Evolutionary conservation across 2,113 vertebrate genomes (phyloP).

Genomic region (Pungitius pungitius): DNA sequence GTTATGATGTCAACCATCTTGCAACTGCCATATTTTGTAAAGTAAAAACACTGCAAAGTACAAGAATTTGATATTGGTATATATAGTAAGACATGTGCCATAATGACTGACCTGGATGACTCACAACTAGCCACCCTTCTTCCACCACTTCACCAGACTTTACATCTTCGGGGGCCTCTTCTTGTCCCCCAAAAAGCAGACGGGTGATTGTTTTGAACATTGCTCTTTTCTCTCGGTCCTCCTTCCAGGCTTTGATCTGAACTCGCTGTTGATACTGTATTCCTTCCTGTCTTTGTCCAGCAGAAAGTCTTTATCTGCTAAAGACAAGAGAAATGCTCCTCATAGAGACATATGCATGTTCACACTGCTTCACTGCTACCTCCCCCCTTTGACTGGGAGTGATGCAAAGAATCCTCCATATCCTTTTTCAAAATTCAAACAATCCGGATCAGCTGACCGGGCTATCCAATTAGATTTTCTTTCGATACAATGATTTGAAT

Average conservation of each 20-base stretch:
- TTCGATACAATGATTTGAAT: constrained; percentile 29
- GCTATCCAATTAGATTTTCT: constrained; percentile 47
- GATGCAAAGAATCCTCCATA: constrained; percentile 2
- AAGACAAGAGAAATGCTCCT: background rate
- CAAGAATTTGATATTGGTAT: background rate
- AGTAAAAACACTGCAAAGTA: background rate
- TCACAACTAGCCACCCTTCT: constrained; percentile 92
- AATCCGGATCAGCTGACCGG: constrained; percentile 54
- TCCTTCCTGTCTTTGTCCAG: constrained; percentile 22
- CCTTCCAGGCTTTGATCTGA: background rate
- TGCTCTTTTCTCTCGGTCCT: constrained; percentile 22
- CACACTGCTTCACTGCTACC: background rate
- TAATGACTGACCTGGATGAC: constrained; percentile 84
- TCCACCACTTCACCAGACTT: constrained; percentile 84
- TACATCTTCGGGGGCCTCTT: constrained; percentile 65
- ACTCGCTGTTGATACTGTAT: background rate
- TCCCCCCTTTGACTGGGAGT: background rate
- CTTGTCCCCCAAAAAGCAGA: constrained; percentile 87
- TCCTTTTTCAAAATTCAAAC: constrained; percentile 42
- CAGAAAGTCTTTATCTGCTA: constrained; percentile 24
- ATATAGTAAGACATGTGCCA: background rate
- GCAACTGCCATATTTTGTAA: background rate
- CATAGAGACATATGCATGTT: background rate
- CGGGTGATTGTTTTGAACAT: constrained; percentile 91
- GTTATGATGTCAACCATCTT: background rate